Base-by-base conservation (phyloP, 2,113 vertebrate species). In the Gulo gulo region DNA sequence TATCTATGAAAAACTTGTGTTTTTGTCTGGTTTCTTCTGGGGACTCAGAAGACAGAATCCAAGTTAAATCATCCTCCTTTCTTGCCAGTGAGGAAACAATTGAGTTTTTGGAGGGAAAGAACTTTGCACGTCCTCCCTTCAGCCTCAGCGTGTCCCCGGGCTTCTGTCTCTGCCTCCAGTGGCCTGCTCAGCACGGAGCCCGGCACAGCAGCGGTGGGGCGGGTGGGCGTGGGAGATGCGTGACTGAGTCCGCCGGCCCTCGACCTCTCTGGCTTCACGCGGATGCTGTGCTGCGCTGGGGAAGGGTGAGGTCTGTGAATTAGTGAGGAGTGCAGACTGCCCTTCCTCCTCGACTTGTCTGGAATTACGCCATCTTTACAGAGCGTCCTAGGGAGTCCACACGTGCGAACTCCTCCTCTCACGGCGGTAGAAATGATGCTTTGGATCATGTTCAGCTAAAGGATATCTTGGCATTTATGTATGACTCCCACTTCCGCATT, bases 61-160 rank as follows among this genome's bases (percentile, higher is more conserved):
- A 52, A 84, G 88, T 94, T 90, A 91, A 78, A 55, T 87, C 90
- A 15, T 6, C 29, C 69, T 65, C 23, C 55, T 78, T 73, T 42
- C 67, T 57, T 87, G 5, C 39, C 24, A 71, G 47, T 47, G 36
- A 95, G 86, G 82, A 79, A 85, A 71, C 8, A 95, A 2, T 55
- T 78, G 39, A 59, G 8, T 88, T 88, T 93, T 91, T 93, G n/a
- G 95, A 95, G 90, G 55, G 67, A 16, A 81, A 65, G 21, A 50
- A 45, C 39, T 83, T 78, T 80, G 36, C 11, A 47, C 4, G 71
- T 89, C 50, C 74, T 52, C 36, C 24, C 78, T 92, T 97, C 47
- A n/a, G 34, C 57, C 21, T 90, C 69, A 34, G 14, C 82, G 88
- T 23, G 36, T 59, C 52, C 81, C 52, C 91, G 76, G 76, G 65